Evolutionary conservation across 2,113 vertebrate genomes (phyloP).

Genomic region (Helogale parvula): DNA sequence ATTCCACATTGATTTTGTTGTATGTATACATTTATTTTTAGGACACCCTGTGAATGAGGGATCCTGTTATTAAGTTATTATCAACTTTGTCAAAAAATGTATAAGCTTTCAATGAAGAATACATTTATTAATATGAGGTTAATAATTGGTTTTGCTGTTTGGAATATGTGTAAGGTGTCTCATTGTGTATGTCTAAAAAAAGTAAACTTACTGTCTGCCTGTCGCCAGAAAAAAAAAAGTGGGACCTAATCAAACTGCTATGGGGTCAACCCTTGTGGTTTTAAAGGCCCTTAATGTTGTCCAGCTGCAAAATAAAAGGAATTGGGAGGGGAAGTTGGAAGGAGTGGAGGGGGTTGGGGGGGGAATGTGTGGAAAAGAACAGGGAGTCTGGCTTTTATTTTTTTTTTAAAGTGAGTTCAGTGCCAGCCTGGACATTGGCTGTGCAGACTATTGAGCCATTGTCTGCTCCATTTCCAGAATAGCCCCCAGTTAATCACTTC

Average conservation of each 20-base stretch:
- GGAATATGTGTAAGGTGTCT: conserved; percentile 38
- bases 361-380: conserved; percentile 78
- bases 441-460: conserved; percentile 82
- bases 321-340: conserved; percentile 79
- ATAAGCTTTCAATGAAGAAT: conserved; percentile 31
- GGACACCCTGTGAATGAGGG: background rate
- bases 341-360: conserved; percentile 76
- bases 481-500: conserved; percentile 85
- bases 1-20: conserved; percentile 23
- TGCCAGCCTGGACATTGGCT: conserved; percentile 83
- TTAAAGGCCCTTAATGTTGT: conserved; percentile 91
- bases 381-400: conserved; percentile 74
- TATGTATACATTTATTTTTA: background rate
- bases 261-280: conserved; percentile 85
- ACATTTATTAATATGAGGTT: background rate
- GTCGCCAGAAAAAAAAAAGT: conserved; percentile 78
- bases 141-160: conserved; percentile 51
- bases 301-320: conserved; percentile 89
- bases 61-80: conserved; percentile 52
- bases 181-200: conserved; percentile 73
- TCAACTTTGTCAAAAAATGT: conserved; percentile 45
- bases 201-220: conserved; percentile 88
- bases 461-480: conserved; percentile 82
- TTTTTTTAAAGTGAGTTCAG: conserved; percentile 72
- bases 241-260: conserved; percentile 81